Evolutionary conservation across 2,888 invertebrate genomes (phyloP), one percentile per base, ranked within the genome.

Genomic region (Resseliella maxima): DNA sequence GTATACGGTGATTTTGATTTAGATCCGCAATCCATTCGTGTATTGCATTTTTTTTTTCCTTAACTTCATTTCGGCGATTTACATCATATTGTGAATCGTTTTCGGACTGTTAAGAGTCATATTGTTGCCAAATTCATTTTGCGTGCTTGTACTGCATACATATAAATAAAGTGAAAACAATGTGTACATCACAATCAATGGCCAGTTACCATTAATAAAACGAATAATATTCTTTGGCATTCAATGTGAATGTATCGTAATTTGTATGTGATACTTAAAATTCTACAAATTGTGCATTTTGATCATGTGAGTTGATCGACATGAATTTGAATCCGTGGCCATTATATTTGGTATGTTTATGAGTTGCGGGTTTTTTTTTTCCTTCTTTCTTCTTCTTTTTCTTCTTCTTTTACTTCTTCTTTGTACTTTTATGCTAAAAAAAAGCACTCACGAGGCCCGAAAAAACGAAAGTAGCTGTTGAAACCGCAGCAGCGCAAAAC

Each of bases 401-500:
- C 24, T 0, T 35, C 15, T n/a, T n/a, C n/a, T n/a, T n/a, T n/a
- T n/a, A n/a, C n/a, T n/a, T n/a, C n/a, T n/a, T n/a, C n/a, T n/a
- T n/a, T n/a, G n/a, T n/a, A n/a, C n/a, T n/a, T n/a, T n/a, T n/a
- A n/a, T n/a, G n/a, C n/a, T n/a, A n/a, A n/a, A n/a, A n/a, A n/a
- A 18, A 31, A 72, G 31, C 72, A 59, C 24, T 12, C 72, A 72
- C 31, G 72, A 31, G 27, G 59, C 24, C 15, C 27, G 31, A 72
- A 72, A 59, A 72, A 72, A 72, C 72, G 72, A 72, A 72, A 72
- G 72, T 72, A 72, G 72, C 72, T 59, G n/a, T 59, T 59, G 59
- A n/a, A 59, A 12, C 24, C 24, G 2, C 24, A 59, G 15, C 31
- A 2, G 8, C 18, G 46, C 46, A 31, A 72, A n/a, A 72, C 15